phyloP scores from a whole-genome alignment of 2,113 vertebrate genomes.

The Notiomystis cincta region DNA sequence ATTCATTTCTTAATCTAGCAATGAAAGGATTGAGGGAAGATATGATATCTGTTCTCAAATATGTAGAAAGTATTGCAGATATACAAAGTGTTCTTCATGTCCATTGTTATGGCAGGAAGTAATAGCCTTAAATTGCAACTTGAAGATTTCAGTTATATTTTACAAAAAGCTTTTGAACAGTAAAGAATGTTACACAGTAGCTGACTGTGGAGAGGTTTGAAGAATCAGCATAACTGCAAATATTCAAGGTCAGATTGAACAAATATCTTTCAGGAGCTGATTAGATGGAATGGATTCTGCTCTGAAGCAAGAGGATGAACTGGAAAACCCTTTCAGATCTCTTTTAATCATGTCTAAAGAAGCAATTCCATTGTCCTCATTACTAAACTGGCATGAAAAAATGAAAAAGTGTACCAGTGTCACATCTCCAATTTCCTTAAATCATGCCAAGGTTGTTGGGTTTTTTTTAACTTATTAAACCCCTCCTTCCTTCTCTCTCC shows the following conservation, averaged over 20 bases:
- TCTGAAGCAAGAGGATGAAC: not conserved
- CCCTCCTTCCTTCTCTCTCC: not conserved
- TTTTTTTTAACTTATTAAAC: not conserved
- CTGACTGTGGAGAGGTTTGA: not conserved
- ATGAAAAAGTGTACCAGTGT: not conserved
- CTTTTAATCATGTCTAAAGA: not conserved
- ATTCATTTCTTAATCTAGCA: not conserved
- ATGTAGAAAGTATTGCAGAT: not conserved
- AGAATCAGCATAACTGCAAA: not conserved
- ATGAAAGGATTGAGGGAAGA: not conserved
- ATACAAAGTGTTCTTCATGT: not conserved
- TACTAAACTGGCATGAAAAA: not conserved
- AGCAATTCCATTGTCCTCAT: not conserved
- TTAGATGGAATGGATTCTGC: not conserved
- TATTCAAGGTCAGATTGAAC: not conserved
- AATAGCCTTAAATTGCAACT: not conserved
- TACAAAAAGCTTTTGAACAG: not conserved
- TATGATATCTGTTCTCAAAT: not conserved
- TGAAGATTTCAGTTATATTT: not conserved
- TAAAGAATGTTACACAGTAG: not conserved
- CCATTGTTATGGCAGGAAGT: not conserved
- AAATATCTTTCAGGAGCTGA: not conserved
- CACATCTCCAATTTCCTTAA: not conserved
- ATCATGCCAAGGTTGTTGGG: not conserved
- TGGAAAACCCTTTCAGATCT: not conserved